These are phyloP conservation scores for Macropus fuliginosus DNA, from an alignment of 2,797 vertebrate species.

Conservation along the genomic window DNA sequence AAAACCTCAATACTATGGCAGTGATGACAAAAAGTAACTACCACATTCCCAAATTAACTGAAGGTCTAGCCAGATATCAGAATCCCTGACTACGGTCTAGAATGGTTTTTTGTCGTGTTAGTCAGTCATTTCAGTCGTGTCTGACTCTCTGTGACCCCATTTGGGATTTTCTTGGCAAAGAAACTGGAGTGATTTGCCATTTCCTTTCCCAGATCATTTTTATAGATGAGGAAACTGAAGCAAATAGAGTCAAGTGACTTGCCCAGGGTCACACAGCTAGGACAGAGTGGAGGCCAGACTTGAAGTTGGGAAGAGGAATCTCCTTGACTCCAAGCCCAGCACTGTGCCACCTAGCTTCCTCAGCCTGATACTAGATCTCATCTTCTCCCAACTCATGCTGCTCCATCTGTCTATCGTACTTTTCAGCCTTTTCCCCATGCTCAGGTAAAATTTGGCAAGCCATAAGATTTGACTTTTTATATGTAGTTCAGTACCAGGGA, in stretches of 20 bases:
- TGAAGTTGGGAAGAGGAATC: not conserved
- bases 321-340: not conserved
- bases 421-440: not conserved
- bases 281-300: not conserved
- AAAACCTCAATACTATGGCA: not conserved
- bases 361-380: not conserved
- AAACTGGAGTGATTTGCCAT: not conserved
- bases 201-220: not conserved
- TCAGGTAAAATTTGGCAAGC: slow-evolving; percentile 21
- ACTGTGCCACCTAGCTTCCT: not conserved
- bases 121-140: not conserved
- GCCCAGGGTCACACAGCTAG: not conserved
- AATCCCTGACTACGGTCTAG: not conserved
- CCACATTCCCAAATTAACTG: not conserved
- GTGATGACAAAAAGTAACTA: not conserved
- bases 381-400: not conserved
- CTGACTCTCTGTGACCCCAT: not conserved
- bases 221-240: not conserved
- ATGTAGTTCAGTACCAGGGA: not conserved
- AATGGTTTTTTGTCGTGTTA: not conserved
- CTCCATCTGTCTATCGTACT: not conserved
- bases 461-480: not conserved
- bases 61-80: not conserved
- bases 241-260: not conserved
- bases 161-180: not conserved